These are phyloP conservation scores for Sinocyclocheilus maitianheensis DNA, from an alignment of 2,113 vertebrate species.

Conservation along the genomic window DNA sequence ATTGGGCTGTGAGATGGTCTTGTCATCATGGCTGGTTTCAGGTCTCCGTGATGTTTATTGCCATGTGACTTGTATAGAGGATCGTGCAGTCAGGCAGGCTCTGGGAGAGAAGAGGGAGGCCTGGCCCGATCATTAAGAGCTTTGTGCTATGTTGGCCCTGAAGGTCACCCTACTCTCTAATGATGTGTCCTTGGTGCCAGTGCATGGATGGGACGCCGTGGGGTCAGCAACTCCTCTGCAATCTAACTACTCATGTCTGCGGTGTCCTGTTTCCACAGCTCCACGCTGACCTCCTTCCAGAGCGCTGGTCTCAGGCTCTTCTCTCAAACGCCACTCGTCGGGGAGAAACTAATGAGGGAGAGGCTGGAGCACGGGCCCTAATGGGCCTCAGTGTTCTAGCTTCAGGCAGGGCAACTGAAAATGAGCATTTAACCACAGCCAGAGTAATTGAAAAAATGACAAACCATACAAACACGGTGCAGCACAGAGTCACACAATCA, in stretches of 20 bases:
- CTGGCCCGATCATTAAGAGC: slow-evolving; percentile 50
- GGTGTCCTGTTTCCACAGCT: slow-evolving; percentile 48
- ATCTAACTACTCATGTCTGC: slow-evolving; percentile 36
- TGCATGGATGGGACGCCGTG: slow-evolving; percentile 33
- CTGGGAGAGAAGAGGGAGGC: slow-evolving; percentile 21
- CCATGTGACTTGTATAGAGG: slow-evolving; percentile 42
- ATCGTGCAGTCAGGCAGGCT: slow-evolving; percentile 35
- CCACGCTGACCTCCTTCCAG: slow-evolving; percentile 67
- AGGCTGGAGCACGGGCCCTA: slow-evolving; percentile 72
- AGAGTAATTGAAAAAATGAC: slow-evolving; percentile 81
- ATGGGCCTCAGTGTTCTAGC: slow-evolving; percentile 75
- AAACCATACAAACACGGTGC: slow-evolving; percentile 69
- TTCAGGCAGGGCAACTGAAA: slow-evolving; percentile 75
- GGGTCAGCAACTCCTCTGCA: slow-evolving; percentile 27
- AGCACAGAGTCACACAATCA: slow-evolving; percentile 59
- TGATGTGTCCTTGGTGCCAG: slow-evolving; percentile 45
- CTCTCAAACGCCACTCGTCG: slow-evolving; percentile 61
- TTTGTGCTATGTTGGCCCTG: slow-evolving; percentile 62
- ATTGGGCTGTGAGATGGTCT: slow-evolving; percentile 15
- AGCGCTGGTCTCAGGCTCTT: slow-evolving; percentile 36
- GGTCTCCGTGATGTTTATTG: slow-evolving; percentile 36
- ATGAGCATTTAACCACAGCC: slow-evolving; percentile 79
- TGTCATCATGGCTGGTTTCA: slow-evolving; percentile 46
- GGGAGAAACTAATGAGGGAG: slow-evolving; percentile 75
- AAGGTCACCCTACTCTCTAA: slow-evolving; percentile 64